Conservation (phyloP, 2,797 vertebrate species). For the Manis javanica region DNA sequence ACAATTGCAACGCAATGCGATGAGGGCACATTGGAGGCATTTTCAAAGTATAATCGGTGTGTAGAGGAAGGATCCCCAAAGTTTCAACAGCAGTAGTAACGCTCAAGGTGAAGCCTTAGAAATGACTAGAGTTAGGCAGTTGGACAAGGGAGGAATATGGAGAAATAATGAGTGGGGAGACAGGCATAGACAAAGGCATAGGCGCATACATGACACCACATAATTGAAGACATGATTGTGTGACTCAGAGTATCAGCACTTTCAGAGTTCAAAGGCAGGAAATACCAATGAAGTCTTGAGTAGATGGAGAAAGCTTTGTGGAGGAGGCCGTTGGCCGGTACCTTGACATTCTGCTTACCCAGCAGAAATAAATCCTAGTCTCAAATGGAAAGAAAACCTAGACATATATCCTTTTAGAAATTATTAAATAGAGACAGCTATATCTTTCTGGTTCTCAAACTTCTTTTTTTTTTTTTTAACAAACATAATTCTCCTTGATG, state of each 20-base stretch:
- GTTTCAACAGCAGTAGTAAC: not conserved
- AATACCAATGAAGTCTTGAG: slow-evolving; percentile 60
- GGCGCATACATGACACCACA: not conserved
- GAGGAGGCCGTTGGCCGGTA: slow-evolving; percentile 14
- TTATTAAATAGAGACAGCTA: slow-evolving; percentile 67
- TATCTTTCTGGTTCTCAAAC: slow-evolving; percentile 71
- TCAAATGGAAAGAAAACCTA: slow-evolving; percentile 71
- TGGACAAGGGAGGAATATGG: not conserved
- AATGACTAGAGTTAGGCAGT: not conserved
- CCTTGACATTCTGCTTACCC: slow-evolving; percentile 64
- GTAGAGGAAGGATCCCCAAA: not conserved
- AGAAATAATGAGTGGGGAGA: not conserved
- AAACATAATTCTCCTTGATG: slow-evolving; percentile 70
- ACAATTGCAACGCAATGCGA: not conserved
- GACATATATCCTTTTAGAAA: slow-evolving; percentile 60
- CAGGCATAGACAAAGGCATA: not conserved
- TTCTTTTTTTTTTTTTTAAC: slow-evolving; percentile 41
- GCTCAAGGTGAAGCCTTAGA: not conserved
- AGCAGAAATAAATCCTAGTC: slow-evolving; percentile 67
- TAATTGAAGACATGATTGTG: slow-evolving; percentile 42
- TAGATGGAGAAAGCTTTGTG: slow-evolving; percentile 44
- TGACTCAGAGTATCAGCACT: slow-evolving; percentile 54
- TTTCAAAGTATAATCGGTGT: slow-evolving; percentile 5
- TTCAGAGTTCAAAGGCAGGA: slow-evolving; percentile 64
- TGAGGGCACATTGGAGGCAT: not conserved